Percentiles rank a stretch among this genome's conserved stretches.
These are phyloP conservation scores for Lycaon pictus DNA, from an alignment of 2,113 vertebrate genomes.

Conservation along the genomic window DNA sequence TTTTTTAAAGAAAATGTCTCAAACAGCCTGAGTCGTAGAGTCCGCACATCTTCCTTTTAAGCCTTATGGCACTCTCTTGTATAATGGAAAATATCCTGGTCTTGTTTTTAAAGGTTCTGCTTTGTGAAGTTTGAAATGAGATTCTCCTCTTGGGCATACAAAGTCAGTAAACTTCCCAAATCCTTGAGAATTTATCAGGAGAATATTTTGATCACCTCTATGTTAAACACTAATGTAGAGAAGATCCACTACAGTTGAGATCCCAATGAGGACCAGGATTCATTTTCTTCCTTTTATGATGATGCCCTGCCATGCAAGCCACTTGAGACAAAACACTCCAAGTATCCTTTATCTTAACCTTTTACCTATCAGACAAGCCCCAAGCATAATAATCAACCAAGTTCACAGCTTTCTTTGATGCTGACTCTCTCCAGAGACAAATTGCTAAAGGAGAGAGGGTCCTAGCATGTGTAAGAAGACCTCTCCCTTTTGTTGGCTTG, in stretches of 20 bases:
- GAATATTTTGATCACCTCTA: neutral
- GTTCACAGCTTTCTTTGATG: neutral
- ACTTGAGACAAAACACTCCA: neutral
- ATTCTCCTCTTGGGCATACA: neutral
- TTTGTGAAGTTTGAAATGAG: neutral
- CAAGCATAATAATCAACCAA: neutral
- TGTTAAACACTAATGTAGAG: neutral
- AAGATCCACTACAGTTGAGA: neutral
- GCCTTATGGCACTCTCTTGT: neutral
- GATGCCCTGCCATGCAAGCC: neutral
- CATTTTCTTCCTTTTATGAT: slow-evolving; percentile 10
- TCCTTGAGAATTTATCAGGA: neutral
- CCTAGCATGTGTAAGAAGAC: neutral
- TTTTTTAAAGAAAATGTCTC: neutral
- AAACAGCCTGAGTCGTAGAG: neutral
- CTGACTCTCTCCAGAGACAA: neutral
- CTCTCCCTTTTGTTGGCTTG: accelerated
- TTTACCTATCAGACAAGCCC: neutral
- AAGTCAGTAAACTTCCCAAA: slow-evolving; percentile 4
- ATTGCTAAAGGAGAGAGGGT: neutral
- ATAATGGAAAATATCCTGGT: neutral
- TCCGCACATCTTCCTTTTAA: neutral
- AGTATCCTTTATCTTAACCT: neutral
- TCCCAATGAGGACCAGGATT: neutral
- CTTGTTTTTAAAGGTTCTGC: neutral